These are phyloP conservation scores for Drosophila suboccidentalis DNA, from an alignment of 2,888 invertebrate species.

Conservation along the genomic window DNA sequence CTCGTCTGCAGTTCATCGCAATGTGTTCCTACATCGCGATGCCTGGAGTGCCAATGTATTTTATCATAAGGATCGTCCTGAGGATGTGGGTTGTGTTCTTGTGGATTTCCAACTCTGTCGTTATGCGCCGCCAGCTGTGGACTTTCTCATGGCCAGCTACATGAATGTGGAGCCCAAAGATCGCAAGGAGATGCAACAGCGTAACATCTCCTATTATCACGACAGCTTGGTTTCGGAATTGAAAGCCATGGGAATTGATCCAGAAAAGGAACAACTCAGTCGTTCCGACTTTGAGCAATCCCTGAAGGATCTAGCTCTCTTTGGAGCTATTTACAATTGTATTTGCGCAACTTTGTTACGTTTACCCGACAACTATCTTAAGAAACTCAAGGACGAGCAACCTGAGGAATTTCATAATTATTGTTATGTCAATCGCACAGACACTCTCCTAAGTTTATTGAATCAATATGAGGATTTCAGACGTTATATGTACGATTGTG, in stretches of 20 bases:
- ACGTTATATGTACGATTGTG: constrained; percentile 69
- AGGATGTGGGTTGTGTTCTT: constrained; percentile 71
- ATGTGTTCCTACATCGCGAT: constrained; percentile 86
- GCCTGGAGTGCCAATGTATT: constrained; percentile 85
- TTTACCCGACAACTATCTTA: constrained; percentile 83
- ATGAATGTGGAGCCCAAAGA: constrained; percentile 70
- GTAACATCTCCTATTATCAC: constrained; percentile 68
- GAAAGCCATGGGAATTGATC: constrained; percentile 68
- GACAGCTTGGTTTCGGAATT: constrained; percentile 74
- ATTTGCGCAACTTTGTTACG: constrained; percentile 77
- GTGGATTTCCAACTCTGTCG: constrained; percentile 84
- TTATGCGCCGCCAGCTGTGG: constrained; percentile 83
- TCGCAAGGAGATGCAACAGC: constrained; percentile 54
- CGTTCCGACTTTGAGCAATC: constrained; percentile 81
- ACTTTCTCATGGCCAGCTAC: constrained; percentile 80
- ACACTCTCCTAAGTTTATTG: constrained; percentile 64
- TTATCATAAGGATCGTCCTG: constrained; percentile 59
- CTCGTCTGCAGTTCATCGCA: constrained; percentile 83
- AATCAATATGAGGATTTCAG: constrained; percentile 59
- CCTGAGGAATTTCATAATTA: constrained; percentile 84
- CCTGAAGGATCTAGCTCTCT: constrained; percentile 81
- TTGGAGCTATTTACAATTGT: constrained; percentile 84
- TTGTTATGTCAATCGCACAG: constrained; percentile 78
- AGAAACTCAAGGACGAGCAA: constrained; percentile 79
- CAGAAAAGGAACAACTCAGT: constrained; percentile 76